phyloP scores from a whole-genome alignment of 2,888 invertebrate genomes.

The Tiliacea citrago region DNA sequence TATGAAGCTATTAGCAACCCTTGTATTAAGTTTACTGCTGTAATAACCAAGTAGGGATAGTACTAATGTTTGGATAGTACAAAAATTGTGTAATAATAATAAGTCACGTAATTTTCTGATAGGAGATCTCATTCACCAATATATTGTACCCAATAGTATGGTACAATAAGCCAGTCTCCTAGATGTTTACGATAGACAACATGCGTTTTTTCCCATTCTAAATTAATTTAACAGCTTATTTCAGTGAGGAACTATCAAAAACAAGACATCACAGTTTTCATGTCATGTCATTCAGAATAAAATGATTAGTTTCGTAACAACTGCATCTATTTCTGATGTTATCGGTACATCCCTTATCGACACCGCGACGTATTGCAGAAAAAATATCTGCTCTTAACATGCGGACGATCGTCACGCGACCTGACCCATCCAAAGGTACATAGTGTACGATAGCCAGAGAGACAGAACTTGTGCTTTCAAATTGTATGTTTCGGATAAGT shows the following conservation, averaged over 20 bases:
- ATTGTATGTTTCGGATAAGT: background rate
- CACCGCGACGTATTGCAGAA: constrained; percentile 14
- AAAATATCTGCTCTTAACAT: constrained; percentile 31
- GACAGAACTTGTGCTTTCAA: background rate
- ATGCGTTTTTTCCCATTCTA: too few relatives aligned
- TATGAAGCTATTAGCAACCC: constrained; percentile 63
- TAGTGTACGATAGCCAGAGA: constrained; percentile 16
- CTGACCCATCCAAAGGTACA: constrained; percentile 2
- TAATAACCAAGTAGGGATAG: constrained; percentile 45
- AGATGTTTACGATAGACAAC: background rate
- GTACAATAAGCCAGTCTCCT: background rate
- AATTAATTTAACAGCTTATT: background rate
- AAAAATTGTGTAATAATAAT: constrained; percentile 29
- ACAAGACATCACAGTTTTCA: background rate
- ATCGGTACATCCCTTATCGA: constrained; percentile 20
- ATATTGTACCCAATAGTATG: background rate
- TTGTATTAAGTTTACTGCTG: constrained; percentile 57
- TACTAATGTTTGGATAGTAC: constrained; percentile 16
- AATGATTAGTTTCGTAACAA: background rate
- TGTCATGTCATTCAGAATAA: too few relatives aligned
- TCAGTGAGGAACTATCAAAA: background rate
- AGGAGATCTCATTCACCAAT: constrained; percentile 15
- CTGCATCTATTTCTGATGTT: background rate
- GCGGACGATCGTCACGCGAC: constrained; percentile 40
- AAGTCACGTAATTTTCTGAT: constrained; percentile 35